Percentiles rank a stretch among this genome's conserved stretches.
Evolutionary conservation across 92 coral and sea anemone genomes (phyloP).

Genomic region (Zoanthus gigantus): DNA sequence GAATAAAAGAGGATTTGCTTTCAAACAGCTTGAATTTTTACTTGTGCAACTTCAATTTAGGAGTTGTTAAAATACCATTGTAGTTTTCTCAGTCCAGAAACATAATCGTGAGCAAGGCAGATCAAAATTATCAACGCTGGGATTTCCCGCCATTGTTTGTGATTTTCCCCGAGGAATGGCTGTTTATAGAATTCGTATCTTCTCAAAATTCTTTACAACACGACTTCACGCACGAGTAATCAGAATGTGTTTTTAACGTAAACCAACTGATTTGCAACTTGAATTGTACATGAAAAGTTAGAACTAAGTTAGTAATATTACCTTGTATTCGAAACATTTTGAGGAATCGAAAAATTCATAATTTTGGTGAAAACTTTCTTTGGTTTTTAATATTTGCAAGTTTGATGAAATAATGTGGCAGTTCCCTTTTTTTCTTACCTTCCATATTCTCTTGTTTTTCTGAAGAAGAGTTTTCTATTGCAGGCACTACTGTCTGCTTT

Average conservation of each 20-base stretch:
- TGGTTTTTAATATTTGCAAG: not conserved
- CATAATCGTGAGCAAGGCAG: conserved; percentile 18
- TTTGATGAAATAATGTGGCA: not conserved
- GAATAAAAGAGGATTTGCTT: conserved; percentile 3
- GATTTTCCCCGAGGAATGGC: conserved; percentile 42
- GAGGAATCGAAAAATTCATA: not conserved
- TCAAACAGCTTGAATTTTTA: not conserved
- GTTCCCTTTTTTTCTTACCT: conserved; percentile 44
- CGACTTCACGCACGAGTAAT: conserved; percentile 47
- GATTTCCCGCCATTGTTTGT: conserved; percentile 32
- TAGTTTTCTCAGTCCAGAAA: not conserved
- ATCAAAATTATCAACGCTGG: conserved; percentile 15
- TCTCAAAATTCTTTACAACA: conserved; percentile 35
- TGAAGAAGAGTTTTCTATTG: conserved; percentile 22
- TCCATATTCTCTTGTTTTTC: conserved; percentile 33
- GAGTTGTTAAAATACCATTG: conserved; percentile 34
- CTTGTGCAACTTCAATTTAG: conserved; percentile 31
- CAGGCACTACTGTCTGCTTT: conserved; percentile 44
- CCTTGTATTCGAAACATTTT: not conserved
- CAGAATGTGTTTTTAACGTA: conserved; percentile 26
- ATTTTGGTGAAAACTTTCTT: not conserved
- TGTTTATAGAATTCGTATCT: conserved; percentile 20
- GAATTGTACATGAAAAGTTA: not conserved
- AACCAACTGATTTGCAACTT: conserved; percentile 38
- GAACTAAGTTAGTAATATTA: not conserved